Conservation (phyloP, 1,140 invertebrate genomes). For the Meloidogyne floridensis region DNA sequence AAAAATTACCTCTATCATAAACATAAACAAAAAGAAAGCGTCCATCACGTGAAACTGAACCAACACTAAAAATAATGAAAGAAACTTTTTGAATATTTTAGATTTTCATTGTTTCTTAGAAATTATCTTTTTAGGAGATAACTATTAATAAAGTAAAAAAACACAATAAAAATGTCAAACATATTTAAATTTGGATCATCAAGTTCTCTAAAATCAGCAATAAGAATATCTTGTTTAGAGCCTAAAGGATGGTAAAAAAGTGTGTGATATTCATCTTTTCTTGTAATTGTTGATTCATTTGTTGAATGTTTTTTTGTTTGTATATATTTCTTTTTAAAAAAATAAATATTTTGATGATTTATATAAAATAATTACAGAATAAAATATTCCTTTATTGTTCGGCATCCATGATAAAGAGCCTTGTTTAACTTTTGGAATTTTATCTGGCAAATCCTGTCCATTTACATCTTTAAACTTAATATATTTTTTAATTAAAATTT, state of each 20-base stretch:
- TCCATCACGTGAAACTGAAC: constrained; percentile 57
- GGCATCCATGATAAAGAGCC: constrained; percentile 88
- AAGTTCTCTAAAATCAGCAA: constrained; percentile 86
- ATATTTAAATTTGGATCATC: constrained; percentile 85
- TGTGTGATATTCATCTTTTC: constrained; percentile 82
- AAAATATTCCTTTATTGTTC: constrained; percentile 91
- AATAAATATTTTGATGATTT: neutral
- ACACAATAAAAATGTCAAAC: neutral
- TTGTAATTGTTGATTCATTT: constrained; percentile 86
- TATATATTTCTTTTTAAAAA: constrained; percentile 71
- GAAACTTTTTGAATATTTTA: constrained; percentile 23
- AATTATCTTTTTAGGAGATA: no score
- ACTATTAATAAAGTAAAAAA: no score
- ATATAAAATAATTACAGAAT: constrained; percentile 72
- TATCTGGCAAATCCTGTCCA: constrained; percentile 82
- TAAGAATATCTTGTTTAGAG: constrained; percentile 83
- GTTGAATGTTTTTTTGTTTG: constrained; percentile 77
- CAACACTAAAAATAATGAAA: constrained; percentile 25
- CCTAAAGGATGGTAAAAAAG: constrained; percentile 87
- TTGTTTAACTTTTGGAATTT: constrained; percentile 87
- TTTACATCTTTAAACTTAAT: constrained; percentile 69
- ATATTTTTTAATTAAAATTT: neutral
- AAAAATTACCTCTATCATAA: constrained; percentile 54
- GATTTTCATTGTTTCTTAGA: neutral
- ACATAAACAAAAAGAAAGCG: constrained; percentile 57